Evolutionary conservation across 2,113 vertebrate genomes (phyloP).

Genomic region (Microcebus ravelobensis): DNA sequence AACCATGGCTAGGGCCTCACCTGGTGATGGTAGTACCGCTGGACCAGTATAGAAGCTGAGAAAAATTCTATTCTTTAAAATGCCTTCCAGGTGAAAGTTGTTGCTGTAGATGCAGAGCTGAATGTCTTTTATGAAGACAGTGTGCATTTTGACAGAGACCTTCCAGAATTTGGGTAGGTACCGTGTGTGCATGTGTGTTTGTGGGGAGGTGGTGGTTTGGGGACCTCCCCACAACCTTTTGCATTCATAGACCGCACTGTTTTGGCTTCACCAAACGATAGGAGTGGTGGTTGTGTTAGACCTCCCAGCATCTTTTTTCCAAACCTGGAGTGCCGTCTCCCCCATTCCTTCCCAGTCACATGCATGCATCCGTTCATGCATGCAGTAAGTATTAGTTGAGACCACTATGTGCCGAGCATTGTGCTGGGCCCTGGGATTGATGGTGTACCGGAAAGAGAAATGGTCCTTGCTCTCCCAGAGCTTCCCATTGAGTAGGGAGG

Average conservation of each 20-base stretch:
- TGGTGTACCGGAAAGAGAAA: background rate
- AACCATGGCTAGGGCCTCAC: background rate
- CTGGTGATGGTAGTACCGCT: background rate
- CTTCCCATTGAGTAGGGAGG: background rate
- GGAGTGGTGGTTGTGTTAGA: background rate
- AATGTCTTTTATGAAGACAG: slow-evolving; percentile 89
- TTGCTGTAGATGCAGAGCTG: slow-evolving; percentile 89
- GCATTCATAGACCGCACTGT: background rate
- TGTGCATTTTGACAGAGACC: slow-evolving; percentile 94
- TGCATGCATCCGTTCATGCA: background rate
- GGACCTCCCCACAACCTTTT: background rate
- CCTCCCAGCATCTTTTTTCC: background rate
- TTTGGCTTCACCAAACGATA: background rate
- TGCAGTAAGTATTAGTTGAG: background rate
- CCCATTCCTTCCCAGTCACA: background rate
- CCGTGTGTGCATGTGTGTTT: background rate
- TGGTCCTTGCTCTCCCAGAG: background rate
- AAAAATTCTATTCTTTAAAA: background rate
- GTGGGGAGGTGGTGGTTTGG: background rate
- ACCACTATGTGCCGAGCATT: background rate
- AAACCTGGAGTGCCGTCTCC: background rate
- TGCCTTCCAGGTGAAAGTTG: slow-evolving; percentile 92
- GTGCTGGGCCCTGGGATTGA: background rate
- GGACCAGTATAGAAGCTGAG: background rate
- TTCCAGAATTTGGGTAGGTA: slow-evolving; percentile 92